phyloP scores from a whole-genome alignment of 2,113 vertebrate genomes.

The Pyxicephalus adspersus region DNA sequence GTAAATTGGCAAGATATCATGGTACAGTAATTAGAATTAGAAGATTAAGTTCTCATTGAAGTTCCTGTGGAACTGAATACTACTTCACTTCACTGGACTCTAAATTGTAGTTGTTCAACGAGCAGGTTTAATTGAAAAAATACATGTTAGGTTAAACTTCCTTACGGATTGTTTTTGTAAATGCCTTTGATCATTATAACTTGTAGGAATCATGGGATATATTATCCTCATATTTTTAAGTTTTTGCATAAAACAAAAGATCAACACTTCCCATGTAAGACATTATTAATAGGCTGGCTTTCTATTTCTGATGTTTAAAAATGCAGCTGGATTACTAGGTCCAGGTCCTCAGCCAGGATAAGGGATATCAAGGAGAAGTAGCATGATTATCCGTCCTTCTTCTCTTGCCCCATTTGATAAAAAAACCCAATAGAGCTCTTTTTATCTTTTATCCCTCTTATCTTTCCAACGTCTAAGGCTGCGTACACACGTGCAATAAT shows the following conservation, averaged over 20 bases:
- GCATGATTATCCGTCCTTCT: too few species aligned
- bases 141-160: constrained; percentile 61
- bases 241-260: not conserved
- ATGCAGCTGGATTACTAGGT: too few species aligned
- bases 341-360: too few species aligned
- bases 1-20: constrained; percentile 77
- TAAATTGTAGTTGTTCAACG: constrained; percentile 66
- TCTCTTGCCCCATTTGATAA: too few species aligned
- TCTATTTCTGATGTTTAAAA: too few species aligned
- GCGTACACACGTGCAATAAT: too few species aligned
- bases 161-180: constrained; percentile 26
- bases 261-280: too few species aligned
- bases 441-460: too few species aligned
- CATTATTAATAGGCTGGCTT: too few species aligned
- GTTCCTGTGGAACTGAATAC: constrained; percentile 71
- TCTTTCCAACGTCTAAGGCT: too few species aligned
- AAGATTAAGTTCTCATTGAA: constrained; percentile 74
- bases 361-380: too few species aligned
- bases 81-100: constrained; percentile 64
- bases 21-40: constrained; percentile 65
- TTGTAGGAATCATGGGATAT: constrained; percentile 15
- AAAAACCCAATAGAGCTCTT: too few species aligned
- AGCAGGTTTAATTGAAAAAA: constrained; percentile 73
- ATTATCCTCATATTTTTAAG: constrained; percentile 14
- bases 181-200: constrained; percentile 5